A percentile compares a stretch with the other conserved stretches of the same genome.
Conservation (phyloP, 1,140 invertebrate species). For the Drosophila repletoides region DNA sequence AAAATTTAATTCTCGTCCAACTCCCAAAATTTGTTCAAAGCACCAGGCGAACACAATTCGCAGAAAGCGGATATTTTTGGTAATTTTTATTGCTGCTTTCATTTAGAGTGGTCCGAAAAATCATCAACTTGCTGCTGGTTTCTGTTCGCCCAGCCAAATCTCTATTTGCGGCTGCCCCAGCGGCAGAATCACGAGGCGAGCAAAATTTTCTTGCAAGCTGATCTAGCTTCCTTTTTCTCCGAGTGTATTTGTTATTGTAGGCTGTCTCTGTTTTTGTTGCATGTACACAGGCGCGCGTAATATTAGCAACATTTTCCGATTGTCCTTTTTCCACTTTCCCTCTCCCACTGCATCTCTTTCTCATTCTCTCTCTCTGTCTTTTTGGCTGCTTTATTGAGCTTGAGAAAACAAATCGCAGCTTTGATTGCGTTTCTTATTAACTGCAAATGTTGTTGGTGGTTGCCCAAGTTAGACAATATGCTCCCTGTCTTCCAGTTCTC, state of each 20-base stretch:
- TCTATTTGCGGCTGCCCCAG: no score
- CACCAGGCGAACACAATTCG: no score
- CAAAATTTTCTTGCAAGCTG: no score
- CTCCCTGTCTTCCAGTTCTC: slow-evolving; percentile 52
- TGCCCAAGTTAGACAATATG: slow-evolving; percentile 62
- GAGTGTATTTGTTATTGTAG: slow-evolving; percentile 78
- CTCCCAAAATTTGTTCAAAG: no score
- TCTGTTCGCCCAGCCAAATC: no score
- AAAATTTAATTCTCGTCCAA: no score
- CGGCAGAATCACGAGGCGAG: no score
- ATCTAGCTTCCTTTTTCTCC: no score
- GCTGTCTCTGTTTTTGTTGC: slow-evolving; percentile 66
- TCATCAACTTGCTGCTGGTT: no score
- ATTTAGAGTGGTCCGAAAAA: no score
- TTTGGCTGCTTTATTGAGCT: slow-evolving; percentile 47
- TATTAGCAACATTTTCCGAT: slow-evolving; percentile 54
- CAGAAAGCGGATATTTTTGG: no score
- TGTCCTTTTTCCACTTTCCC: neutral
- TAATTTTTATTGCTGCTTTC: slow-evolving; percentile 4
- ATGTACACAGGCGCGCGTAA: slow-evolving; percentile 53
- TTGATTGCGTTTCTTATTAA: slow-evolving; percentile 82
- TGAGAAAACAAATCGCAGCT: slow-evolving; percentile 80
- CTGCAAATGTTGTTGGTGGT: slow-evolving; percentile 64
- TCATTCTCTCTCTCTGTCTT: neutral
- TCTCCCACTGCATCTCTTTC: neutral